Percentiles rank a stretch among this genome's conserved stretches.
Conservation (phyloP, 2,797 vertebrate species). For the Rhinophrynus dorsalis region DNA sequence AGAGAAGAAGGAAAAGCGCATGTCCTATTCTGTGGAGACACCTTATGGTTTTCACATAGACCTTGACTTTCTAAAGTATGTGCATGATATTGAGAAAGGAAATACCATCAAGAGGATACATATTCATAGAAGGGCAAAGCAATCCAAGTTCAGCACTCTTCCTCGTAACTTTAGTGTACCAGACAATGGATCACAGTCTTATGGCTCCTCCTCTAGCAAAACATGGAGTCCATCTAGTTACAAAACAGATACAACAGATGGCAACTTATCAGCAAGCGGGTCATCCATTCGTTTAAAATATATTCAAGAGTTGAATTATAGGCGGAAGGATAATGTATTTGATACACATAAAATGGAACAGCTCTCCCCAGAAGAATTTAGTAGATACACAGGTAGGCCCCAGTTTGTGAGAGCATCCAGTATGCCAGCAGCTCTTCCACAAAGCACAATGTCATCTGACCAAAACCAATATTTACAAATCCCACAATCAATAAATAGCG, state of each 20-base stretch:
- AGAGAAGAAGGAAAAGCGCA: slow-evolving; percentile 77
- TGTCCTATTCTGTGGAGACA: slow-evolving; percentile 95
- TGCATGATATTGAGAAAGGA: slow-evolving; percentile 98
- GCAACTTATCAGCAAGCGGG: slow-evolving; percentile 58
- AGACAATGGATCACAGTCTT: slow-evolving; percentile 69
- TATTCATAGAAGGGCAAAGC: slow-evolving; percentile 87
- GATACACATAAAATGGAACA: slow-evolving; percentile 12
- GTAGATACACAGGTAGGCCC: slow-evolving; percentile 74
- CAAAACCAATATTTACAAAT: slow-evolving; percentile 45
- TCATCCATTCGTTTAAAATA: slow-evolving; percentile 39
- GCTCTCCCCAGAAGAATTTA: slow-evolving; percentile 60
- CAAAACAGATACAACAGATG: slow-evolving; percentile 76
- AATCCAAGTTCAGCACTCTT: slow-evolving; percentile 93
- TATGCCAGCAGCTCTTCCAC: slow-evolving; percentile 80
- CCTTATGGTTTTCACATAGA: slow-evolving; percentile 96
- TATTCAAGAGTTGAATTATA: slow-evolving; percentile 57
- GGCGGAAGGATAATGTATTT: slow-evolving; percentile 55
- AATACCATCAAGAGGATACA: slow-evolving; percentile 93
- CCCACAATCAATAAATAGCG: slow-evolving; percentile 50
- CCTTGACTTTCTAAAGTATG: slow-evolving; percentile 96
- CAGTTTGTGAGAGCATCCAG: slow-evolving; percentile 89
- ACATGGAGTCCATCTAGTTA: slow-evolving; percentile 79
- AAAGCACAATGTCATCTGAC: slow-evolving; percentile 68
- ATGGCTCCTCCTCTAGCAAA: slow-evolving; percentile 60
- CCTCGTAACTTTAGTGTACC: slow-evolving; percentile 95